A percentile compares a stretch with the other conserved stretches of the same genome.
Conservation (phyloP, 2,888 invertebrate species). For the Calliopum simillimum region DNA sequence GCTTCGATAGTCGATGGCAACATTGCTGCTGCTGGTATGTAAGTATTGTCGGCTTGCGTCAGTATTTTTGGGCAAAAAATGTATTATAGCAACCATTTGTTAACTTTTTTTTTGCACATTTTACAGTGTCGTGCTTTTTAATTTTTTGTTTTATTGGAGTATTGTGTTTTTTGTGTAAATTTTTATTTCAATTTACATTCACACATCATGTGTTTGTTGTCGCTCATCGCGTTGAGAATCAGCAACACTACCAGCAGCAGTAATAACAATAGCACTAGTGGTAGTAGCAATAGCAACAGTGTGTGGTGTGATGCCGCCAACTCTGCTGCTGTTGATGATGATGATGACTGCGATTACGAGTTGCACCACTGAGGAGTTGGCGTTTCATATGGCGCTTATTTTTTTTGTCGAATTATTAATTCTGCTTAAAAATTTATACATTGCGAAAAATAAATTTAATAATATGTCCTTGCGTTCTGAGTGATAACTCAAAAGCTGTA, state of each 20-base stretch:
- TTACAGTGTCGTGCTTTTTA: background rate
- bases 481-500: too few species aligned
- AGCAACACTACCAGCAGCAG: too few species aligned
- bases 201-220: too few species aligned
- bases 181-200: too few species aligned
- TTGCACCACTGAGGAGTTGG: background rate
- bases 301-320: background rate
- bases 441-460: background rate
- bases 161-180: too few species aligned
- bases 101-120: constrained; percentile 24
- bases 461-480: too few species aligned
- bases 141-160: background rate
- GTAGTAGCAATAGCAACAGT: background rate
- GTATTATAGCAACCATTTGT: constrained; percentile 25
- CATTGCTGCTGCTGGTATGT: too few species aligned
- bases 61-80: constrained; percentile 1
- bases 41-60: too few species aligned
- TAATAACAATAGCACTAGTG: too few species aligned
- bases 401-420: constrained; percentile 6
- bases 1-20: too few species aligned
- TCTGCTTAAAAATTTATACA: constrained; percentile 6
- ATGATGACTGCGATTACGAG: constrained; percentile 24
- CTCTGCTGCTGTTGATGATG: background rate
- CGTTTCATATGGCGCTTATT: background rate
- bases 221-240: too few species aligned